A percentile compares a stretch with the other conserved stretches of the same genome.
Evolutionary conservation across 2,797 vertebrate species (phyloP).

Genomic region (Lycodopsis pacificus): DNA sequence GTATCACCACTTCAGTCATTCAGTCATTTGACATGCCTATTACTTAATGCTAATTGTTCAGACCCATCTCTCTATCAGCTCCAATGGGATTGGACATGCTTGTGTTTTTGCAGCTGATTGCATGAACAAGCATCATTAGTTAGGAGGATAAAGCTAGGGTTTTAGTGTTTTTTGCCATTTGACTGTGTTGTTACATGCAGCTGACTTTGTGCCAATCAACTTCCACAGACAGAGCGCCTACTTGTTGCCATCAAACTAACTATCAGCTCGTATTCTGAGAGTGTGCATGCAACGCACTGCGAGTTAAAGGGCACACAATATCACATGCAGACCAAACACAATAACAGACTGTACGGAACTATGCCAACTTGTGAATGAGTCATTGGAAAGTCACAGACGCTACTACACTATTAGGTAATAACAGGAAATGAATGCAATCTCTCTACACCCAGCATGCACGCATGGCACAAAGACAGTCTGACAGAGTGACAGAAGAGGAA

Average conservation of each 20-base stretch:
- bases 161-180: conserved; percentile 47
- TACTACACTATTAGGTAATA: conserved; percentile 56
- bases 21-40: conserved; percentile 33
- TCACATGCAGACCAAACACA: conserved; percentile 66
- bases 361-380: conserved; percentile 62
- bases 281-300: conserved; percentile 58
- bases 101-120: conserved; percentile 54
- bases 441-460: conserved; percentile 75
- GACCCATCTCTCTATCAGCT: conserved; percentile 32
- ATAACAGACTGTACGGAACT: conserved; percentile 50
- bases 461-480: conserved; percentile 71
- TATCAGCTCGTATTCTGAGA: conserved; percentile 4
- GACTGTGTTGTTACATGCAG: conserved; percentile 62
- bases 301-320: conserved; percentile 44
- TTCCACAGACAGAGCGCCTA: conserved; percentile 36
- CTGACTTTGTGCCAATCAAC: conserved; percentile 37
- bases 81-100: conserved; percentile 44
- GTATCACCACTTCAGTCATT: conserved; percentile 7
- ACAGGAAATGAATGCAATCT: conserved; percentile 62
- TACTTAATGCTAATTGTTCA: conserved; percentile 37
- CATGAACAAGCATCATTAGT: conserved; percentile 41
- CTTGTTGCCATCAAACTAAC: conserved; percentile 22
- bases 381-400: conserved; percentile 51
- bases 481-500: conserved; percentile 89
- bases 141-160: conserved; percentile 11